Percentiles rank a stretch among this genome's conserved stretches.
These are phyloP conservation scores for Chrysaora quinquecirrha DNA, from an alignment of 30 jellyfish, hydroid and myxozoan genomes.

Conservation along the genomic window DNA sequence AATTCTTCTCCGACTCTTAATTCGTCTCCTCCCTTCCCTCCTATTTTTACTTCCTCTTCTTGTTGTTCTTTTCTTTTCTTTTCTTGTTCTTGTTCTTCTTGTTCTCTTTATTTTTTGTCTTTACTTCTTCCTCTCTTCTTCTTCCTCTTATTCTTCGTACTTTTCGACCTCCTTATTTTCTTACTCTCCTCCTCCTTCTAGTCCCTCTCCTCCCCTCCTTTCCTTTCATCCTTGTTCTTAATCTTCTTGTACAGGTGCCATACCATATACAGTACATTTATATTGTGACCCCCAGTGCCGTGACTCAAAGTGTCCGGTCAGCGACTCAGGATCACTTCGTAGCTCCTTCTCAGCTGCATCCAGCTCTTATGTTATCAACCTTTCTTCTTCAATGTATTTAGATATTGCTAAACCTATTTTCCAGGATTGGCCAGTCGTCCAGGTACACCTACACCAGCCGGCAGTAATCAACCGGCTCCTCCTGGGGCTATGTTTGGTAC, in stretches of 20 bases:
- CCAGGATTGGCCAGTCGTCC: constrained; percentile 11
- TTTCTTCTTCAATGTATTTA: background rate
- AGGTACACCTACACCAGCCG: constrained; percentile 10
- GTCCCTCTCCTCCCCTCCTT: too few relatives aligned
- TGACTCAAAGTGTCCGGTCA: too few relatives aligned
- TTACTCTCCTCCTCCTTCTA: background rate
- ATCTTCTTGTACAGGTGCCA: too few relatives aligned
- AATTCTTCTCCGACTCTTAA: background rate
- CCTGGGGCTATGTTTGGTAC: background rate
- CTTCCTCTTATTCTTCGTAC: background rate
- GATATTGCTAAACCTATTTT: background rate
- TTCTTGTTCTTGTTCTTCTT: too few relatives aligned
- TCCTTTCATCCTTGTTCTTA: too few relatives aligned
- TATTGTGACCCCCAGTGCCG: too few relatives aligned
- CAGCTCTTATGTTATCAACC: background rate
- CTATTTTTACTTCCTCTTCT: too few relatives aligned
- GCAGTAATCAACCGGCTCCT: background rate
- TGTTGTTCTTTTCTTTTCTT: too few relatives aligned
- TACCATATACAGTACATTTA: too few relatives aligned
- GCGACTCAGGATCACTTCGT: too few relatives aligned
- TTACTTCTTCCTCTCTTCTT: background rate
- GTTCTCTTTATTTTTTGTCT: background rate
- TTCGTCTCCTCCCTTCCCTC: constrained; percentile 1
- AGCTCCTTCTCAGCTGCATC: background rate
- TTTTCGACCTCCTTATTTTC: background rate